Conservation (phyloP, 2,113 vertebrate species). For the Madoqua kirkii region DNA sequence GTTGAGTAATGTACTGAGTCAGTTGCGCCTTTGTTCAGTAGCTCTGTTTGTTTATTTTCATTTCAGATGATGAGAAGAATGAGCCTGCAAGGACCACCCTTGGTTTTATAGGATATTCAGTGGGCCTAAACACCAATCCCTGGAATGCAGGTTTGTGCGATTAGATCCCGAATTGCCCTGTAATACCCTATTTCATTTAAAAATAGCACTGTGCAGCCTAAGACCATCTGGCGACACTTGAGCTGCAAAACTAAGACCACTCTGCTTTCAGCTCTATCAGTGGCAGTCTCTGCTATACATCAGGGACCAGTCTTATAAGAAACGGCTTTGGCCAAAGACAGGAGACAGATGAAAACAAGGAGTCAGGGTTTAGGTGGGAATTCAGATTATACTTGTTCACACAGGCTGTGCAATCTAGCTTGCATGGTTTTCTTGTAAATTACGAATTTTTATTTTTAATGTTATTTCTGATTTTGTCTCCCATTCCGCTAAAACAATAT, state of each 20-base stretch:
- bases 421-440: neutral
- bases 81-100: neutral
- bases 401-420: neutral
- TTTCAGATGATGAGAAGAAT: neutral
- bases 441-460: neutral
- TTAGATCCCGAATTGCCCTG: neutral
- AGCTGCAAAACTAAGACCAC: neutral
- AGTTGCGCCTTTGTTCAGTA: neutral
- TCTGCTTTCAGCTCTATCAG: rapidly evolving
- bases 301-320: neutral
- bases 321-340: neutral
- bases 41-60: neutral
- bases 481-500: neutral
- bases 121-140: neutral
- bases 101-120: neutral
- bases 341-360: neutral
- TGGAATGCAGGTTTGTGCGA: constrained; percentile 8
- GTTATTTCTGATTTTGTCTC: neutral
- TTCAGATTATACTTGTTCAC: neutral
- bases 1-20: neutral
- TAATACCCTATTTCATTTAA: neutral
- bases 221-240: neutral
- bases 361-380: neutral
- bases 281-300: neutral
- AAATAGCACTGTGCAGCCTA: neutral